phyloP scores from a whole-genome alignment of 2,888 invertebrate genomes.

The Limnephilus rhombicus region DNA sequence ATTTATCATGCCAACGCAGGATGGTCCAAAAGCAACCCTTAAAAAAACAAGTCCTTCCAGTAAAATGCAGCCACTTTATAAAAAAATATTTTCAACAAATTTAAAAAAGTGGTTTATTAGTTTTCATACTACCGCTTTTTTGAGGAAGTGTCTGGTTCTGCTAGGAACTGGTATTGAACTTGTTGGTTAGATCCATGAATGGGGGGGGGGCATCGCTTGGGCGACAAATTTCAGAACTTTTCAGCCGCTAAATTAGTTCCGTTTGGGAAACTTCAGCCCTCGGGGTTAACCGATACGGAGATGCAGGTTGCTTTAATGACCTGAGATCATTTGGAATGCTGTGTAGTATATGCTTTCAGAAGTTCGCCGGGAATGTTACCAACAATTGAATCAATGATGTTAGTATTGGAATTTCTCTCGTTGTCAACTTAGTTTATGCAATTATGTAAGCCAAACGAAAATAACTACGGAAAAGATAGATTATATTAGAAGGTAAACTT shows the following conservation, averaged over 20 bases:
- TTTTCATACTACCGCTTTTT: neutral
- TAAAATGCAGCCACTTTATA: neutral
- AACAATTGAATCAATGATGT: neutral
- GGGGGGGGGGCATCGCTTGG: conserved; percentile 43
- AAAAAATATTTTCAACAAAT: neutral
- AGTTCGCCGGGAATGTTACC: neutral
- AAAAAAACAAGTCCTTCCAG: conserved; percentile 1
- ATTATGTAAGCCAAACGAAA: neutral
- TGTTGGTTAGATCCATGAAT: conserved; percentile 15
- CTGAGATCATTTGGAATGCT: conserved; percentile 25
- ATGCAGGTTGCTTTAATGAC: conserved; percentile 44
- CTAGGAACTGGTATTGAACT: conserved; percentile 13
- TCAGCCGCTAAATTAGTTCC: conserved; percentile 62
- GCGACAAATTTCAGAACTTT: conserved; percentile 50
- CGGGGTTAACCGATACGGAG: conserved; percentile 60
- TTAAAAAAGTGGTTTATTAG: neutral
- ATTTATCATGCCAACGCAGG: conserved; percentile 62
- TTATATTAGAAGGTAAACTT: too few relatives aligned
- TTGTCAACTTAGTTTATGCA: neutral
- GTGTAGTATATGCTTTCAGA: neutral
- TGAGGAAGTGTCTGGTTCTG: neutral
- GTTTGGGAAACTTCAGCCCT: conserved; percentile 59
- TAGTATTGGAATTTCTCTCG: neutral
- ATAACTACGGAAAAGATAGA: neutral
- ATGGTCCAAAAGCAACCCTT: neutral